phyloP scores from a whole-genome alignment of 2,113 vertebrate genomes.

The Bufo bufo region DNA sequence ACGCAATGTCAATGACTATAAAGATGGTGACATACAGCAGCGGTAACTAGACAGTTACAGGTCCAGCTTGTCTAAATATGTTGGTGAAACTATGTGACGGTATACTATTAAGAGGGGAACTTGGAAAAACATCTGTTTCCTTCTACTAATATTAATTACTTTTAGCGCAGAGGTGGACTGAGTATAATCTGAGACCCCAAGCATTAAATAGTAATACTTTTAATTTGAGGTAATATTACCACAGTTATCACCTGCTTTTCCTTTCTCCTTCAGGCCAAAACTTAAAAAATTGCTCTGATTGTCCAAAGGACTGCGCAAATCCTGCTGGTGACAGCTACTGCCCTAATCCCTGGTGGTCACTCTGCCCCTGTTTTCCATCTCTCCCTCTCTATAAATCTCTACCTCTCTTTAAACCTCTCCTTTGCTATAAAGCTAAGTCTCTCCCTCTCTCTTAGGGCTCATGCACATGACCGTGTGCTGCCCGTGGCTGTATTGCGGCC shows the following conservation, averaged over 20 bases:
- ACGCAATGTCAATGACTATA: neutral
- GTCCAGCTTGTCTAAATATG: neutral
- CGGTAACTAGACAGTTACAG: neutral
- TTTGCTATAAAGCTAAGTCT: too few relatives aligned
- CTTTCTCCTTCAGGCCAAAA: neutral
- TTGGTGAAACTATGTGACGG: neutral
- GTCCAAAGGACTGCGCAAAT: too few relatives aligned
- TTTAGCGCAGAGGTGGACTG: neutral
- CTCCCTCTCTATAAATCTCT: too few relatives aligned
- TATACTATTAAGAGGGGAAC: neutral
- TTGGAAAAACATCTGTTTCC: neutral
- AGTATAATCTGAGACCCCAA: neutral
- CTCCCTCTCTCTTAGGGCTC: too few relatives aligned
- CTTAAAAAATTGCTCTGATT: neutral
- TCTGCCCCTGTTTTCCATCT: too few relatives aligned
- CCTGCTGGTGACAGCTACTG: too few relatives aligned
- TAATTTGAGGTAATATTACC: too few relatives aligned
- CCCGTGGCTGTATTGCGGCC: too few relatives aligned
- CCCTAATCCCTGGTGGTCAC: too few relatives aligned
- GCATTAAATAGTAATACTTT: neutral
- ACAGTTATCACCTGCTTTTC: too few relatives aligned
- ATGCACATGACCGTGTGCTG: too few relatives aligned
- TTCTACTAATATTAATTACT: neutral
- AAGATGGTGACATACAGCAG: neutral
- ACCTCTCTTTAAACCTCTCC: too few relatives aligned